Percentiles rank a stretch among this genome's conserved stretches.
Conservation (phyloP, 2,797 vertebrate genomes). For the Sparidentex hasta region DNA sequence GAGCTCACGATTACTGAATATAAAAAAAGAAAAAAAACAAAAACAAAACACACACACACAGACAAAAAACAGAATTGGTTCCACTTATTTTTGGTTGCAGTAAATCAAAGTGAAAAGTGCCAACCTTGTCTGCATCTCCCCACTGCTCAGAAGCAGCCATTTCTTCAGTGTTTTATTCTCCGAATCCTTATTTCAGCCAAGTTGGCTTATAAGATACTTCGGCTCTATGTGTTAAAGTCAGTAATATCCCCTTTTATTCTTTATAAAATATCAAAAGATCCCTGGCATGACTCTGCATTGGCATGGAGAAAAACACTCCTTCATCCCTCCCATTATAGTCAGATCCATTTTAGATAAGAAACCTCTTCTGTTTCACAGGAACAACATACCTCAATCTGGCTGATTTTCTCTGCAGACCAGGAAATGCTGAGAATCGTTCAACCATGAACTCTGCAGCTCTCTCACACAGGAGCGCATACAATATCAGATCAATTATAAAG, state of each 20-base stretch:
- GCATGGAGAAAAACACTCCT: slow-evolving; percentile 30
- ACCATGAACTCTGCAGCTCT: slow-evolving; percentile 24
- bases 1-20: slow-evolving; percentile 6
- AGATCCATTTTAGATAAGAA: slow-evolving; percentile 61
- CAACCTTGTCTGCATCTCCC: slow-evolving; percentile 11
- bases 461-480: slow-evolving; percentile 18
- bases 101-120: slow-evolving; percentile 34
- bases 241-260: slow-evolving; percentile 47
- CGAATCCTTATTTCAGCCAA: slow-evolving; percentile 37
- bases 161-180: slow-evolving; percentile 14
- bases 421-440: slow-evolving; percentile 27
- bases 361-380: slow-evolving; percentile 25
- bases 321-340: slow-evolving; percentile 42
- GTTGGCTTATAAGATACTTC: slow-evolving; percentile 20
- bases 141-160: slow-evolving; percentile 1
- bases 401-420: slow-evolving; percentile 22
- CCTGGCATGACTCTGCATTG: slow-evolving; percentile 19
- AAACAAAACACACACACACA: no score
- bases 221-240: slow-evolving; percentile 26
- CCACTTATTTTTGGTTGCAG: slow-evolving; percentile 7
- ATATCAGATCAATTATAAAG: slow-evolving; percentile 37
- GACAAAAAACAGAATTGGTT: slow-evolving; percentile 22
- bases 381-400: slow-evolving; percentile 3
- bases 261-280: slow-evolving; percentile 44
- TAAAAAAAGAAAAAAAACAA: slow-evolving; percentile 20